A percentile compares a stretch with the other conserved stretches of the same genome.
Evolutionary conservation across 2,113 vertebrate genomes (phyloP).

Genomic region (Thamnaconus septentrionalis): DNA sequence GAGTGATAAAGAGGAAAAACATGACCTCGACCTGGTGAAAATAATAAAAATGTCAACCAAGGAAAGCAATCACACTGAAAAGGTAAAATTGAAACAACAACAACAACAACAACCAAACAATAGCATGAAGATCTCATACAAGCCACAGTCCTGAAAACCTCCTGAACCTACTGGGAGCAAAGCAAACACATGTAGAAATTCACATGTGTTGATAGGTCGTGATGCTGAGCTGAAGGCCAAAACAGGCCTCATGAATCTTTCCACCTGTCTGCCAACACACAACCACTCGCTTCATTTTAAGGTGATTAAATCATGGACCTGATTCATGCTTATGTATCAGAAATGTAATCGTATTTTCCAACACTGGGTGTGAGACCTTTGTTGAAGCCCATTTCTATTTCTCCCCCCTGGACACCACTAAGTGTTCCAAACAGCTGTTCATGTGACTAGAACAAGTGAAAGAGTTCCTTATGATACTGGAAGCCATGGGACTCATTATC

Average conservation of each 20-base stretch:
- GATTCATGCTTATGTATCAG: neutral
- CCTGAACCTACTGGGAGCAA: too few species aligned
- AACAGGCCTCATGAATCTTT: neutral
- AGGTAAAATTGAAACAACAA: too few species aligned
- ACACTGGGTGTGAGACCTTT: conserved; percentile 32
- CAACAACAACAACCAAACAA: too few species aligned
- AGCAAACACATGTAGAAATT: too few species aligned
- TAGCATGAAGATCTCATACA: too few species aligned
- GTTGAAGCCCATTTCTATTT: conserved; percentile 28
- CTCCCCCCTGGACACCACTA: conserved; percentile 35
- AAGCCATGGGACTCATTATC: conserved; percentile 47
- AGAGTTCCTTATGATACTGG: conserved; percentile 39
- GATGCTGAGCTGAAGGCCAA: too few species aligned
- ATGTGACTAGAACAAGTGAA: conserved; percentile 47
- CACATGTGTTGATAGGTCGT: too few species aligned
- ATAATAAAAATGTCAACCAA: too few species aligned
- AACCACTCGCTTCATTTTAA: conserved; percentile 1
- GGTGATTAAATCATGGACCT: conserved; percentile 2
- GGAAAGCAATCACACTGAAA: too few species aligned
- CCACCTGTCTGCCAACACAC: conserved; percentile 2
- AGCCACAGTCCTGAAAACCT: too few species aligned
- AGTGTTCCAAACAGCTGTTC: conserved; percentile 59
- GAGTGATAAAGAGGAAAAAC: too few species aligned
- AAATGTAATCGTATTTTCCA: conserved; percentile 14
- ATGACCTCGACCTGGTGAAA: too few species aligned